phyloP scores from a whole-genome alignment of 2,888 invertebrate species.

The Cosmia trapezina region DNA sequence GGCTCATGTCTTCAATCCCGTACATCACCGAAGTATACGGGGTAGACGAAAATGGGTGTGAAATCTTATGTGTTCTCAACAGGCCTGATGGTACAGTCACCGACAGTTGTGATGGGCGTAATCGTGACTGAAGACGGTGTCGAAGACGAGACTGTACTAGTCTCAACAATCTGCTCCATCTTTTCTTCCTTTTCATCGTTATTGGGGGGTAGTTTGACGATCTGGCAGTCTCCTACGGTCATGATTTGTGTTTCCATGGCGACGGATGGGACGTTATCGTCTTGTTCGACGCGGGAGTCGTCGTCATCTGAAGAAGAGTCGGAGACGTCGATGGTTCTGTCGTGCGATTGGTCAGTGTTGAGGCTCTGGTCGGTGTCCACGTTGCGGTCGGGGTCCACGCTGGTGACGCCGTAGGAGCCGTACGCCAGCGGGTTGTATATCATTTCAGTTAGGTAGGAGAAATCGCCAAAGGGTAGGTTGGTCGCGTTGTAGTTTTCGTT shows the following conservation, averaged over 20 bases:
- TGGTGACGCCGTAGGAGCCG: conserved; percentile 77
- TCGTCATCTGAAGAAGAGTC: conserved; percentile 85
- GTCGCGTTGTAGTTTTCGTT: conserved; percentile 90
- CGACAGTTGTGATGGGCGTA: conserved; percentile 86
- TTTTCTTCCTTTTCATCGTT: conserved; percentile 80
- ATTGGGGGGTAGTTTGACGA: conserved; percentile 84
- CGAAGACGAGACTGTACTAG: conserved; percentile 71
- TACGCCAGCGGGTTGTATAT: conserved; percentile 87
- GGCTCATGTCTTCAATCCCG: conserved; percentile 34
- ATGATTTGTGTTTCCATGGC: conserved; percentile 85
- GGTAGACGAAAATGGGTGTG: conserved; percentile 72
- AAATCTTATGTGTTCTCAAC: conserved; percentile 84
- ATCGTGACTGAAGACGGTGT: conserved; percentile 85
- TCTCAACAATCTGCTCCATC: conserved; percentile 72
- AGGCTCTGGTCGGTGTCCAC: conserved; percentile 77
- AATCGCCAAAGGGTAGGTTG: conserved; percentile 89
- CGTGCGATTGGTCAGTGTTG: conserved; percentile 76
- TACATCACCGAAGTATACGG: conserved; percentile 64
- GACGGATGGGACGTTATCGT: conserved; percentile 80
- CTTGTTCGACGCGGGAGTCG: conserved; percentile 79
- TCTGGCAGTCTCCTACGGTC: conserved; percentile 90
- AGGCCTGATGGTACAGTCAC: conserved; percentile 88
- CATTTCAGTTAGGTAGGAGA: conserved; percentile 89
- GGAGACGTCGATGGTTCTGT: conserved; percentile 86
- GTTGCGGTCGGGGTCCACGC: conserved; percentile 81